Base-by-base conservation (phyloP, 1,140 invertebrate species). In the Choristoneura fumiferana region DNA sequence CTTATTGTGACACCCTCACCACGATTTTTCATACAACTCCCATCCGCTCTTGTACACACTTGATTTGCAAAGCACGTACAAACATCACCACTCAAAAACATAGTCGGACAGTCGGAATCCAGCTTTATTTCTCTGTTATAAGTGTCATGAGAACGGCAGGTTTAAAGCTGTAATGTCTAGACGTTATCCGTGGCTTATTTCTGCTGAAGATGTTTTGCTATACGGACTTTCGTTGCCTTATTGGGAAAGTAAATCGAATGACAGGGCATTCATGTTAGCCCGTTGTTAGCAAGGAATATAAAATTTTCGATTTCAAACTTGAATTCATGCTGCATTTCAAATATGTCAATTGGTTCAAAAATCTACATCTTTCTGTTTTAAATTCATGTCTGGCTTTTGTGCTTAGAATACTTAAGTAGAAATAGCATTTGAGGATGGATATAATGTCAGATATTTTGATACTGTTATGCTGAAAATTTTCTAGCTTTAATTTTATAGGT, bases 1-100 rank as follows among this genome's bases (percentile, higher is more conserved):
- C 67, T 78, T 76, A 78, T 81, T 80, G 76, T 80, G 74, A 78
- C 80, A 69, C 81, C 81, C 84, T 73, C 66, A 66, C 73, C 81
- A 81, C 78, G 77, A 85, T 84, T 88, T 86, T 87, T 88, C 85
- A 86, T 88, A 83, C 69, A 76, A 70, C 76, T 81, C 69, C 78
- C 80, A 83, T 83, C 80, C 76, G 73, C 73, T 82, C 80, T 78
- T 81, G 74, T 84, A 78, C 66, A 67, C 67, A 85, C 82, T 86
- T 84, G 83, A 88, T 88, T 86, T 86, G 77, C 83, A 62, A 72
- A 77, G 82, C 84, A 87, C 84, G 83, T 81, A 76, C 67, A n/a
- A n/a, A 58, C 60, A 59, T 54, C 45, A 54, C 66, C 54, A 68
- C 35, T 40, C 66, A 72, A 64, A 67, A 69, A 67, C 57, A 33